Evolutionary conservation across 1,140 invertebrate species (phyloP), one percentile per base, ranked within the genome.

Genomic region (Apolygus lucorum): DNA sequence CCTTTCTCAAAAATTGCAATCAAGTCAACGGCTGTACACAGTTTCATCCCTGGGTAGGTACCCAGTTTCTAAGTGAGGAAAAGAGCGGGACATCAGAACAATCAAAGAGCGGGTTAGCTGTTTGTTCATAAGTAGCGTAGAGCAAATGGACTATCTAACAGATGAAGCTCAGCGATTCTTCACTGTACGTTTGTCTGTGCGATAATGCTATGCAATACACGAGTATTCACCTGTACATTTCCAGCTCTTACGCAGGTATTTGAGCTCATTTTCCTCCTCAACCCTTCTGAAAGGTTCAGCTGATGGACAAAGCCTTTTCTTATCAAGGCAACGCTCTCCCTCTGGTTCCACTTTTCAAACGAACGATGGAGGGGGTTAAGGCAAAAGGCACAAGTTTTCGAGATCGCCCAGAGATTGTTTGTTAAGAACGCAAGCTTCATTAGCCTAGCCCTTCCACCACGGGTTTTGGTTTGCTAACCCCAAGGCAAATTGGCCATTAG

Each of bases 351-450:
- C 13, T 59, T 59, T 24, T 13, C 8, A 59, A 59, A 59, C 54
- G 13, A 24, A 59, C 34, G 34, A 17, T 49, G 11, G 11, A 59
- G n/a, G n/a, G n/a, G n/a, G n/a, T n/a, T n/a, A n/a, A n/a, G n/a
- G n/a, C n/a, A n/a, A n/a, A n/a, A 59, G 22, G 54, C 54, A 4
- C 54, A n/a, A 59, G 54, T 59, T 59, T 59, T 59, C 34, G 54
- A 59, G 54, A 59, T 59, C 11, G 22, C 54, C 22, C 54, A 4
- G 8, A 59, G 54, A 59, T 59, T 59, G 54, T 59, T 59, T 59
- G 54, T 59, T 59, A 59, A 59, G 54, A 59, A 59, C 54, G 54
- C 54, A 59, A 59, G 54, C 54, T 59, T 59, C 54, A 59, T 59
- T 59, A 59, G 54, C 54, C 54, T 59, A 59, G 11, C 54, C 54